Evolutionary conservation across 1,140 invertebrate genomes (phyloP), one percentile per base, ranked within the genome.

Genomic region (Gryon sp.): DNA sequence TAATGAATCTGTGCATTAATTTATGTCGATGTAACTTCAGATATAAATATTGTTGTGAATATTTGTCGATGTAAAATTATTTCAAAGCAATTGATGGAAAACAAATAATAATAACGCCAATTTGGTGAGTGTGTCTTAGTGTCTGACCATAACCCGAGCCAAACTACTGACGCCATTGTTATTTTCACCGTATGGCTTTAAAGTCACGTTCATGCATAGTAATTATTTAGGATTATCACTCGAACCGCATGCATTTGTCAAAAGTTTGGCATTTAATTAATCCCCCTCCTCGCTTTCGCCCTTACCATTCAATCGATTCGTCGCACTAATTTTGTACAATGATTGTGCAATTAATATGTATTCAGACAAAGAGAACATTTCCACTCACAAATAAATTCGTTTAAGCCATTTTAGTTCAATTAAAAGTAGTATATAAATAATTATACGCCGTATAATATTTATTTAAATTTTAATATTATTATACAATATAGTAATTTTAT

Each of bases 151-250:
- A 38, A 7, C 15, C 0, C 4, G 36, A 46, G 32, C 14, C 4
- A n/a, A 2, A 65, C 48, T 55, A 52, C 50, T 43, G 32, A 38
- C 20, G 7, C 22, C 18, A 34, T 5, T 11, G 52, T 41, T 41
- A 24, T 38, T 48, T 45, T 28, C 59, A 16, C 6, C 9, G 30
- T 14, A 7, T 0, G 34, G 3, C 57, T 59, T 55, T 46, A 63
- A 59, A 74, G 59, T 32, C 28, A 72, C 32, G 7, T 19, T 32
- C 15, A 20, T 5, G 12, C 18, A 7, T 22, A 55, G 59, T 57
- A 63, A 73, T 60, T 53, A 70, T 70, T 70, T 60, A 60, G 55
- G 36, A 70, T 70, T 70, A 70, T 60, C 36, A 52, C 12, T 53
- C 20, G 45, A 20, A 38, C 9, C 28, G 16, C 16, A 5, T 4